Conservation (phyloP, 1,140 invertebrate species). For the Bombus sibiricus region DNA sequence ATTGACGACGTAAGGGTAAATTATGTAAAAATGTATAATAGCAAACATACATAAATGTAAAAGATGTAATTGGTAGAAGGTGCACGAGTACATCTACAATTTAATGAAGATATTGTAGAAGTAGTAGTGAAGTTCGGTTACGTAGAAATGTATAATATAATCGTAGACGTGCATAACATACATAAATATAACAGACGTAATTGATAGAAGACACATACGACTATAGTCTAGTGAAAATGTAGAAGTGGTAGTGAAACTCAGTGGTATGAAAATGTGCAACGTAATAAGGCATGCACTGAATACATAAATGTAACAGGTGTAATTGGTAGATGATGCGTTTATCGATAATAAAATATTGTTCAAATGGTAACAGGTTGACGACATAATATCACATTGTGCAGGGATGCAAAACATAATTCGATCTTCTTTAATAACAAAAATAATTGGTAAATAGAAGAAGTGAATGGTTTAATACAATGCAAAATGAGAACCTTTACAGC, state of each 20-base stretch:
- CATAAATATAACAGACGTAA: no score
- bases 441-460: not conserved
- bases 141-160: not conserved
- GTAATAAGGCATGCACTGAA: not conserved
- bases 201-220: no score
- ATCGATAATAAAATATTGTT: not conserved
- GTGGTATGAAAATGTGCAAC: not conserved
- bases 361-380: no score
- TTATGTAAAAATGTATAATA: not conserved
- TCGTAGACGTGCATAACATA: not conserved
- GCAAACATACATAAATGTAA: not conserved
- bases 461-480: not conserved
- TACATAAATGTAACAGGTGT: not conserved
- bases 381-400: no score
- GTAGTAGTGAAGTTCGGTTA: not conserved
- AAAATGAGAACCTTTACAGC: not conserved
- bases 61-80: not conserved
- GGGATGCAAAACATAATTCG: no score
- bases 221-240: not conserved
- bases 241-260: not conserved
- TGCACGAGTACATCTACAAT: not conserved
- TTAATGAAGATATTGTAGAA: not conserved
- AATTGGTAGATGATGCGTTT: not conserved
- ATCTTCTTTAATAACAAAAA: not conserved
- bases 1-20: not conserved